phyloP scores from a whole-genome alignment of 2,888 invertebrate genomes.

The Clostera curtula region DNA sequence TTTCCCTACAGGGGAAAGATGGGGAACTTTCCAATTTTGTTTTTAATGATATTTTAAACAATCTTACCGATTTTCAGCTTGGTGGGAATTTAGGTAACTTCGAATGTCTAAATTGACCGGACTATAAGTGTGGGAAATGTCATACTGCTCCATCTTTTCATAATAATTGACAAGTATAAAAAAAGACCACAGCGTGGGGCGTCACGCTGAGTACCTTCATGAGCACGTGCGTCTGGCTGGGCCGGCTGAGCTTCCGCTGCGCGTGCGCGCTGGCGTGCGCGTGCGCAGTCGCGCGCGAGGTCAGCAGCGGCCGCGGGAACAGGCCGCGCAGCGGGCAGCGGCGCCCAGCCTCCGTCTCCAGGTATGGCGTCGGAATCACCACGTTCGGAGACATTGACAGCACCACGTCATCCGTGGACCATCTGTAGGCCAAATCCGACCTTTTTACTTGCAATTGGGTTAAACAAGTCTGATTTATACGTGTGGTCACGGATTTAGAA shows the following conservation, averaged over 20 bases:
- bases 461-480: neutral
- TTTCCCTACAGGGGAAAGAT: too few species aligned
- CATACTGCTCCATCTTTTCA: too few species aligned
- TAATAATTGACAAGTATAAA: too few species aligned
- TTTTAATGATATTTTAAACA: too few species aligned
- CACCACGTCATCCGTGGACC: constrained; percentile 67
- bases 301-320: constrained; percentile 60
- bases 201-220: constrained; percentile 15
- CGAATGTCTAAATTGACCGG: too few species aligned
- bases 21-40: too few species aligned
- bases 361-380: constrained; percentile 87
- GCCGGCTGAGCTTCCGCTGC: constrained; percentile 8
- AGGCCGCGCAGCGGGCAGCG: constrained; percentile 82
- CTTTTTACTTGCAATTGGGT: neutral
- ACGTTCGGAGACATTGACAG: constrained; percentile 90
- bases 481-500: too few species aligned
- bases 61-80: too few species aligned
- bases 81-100: too few species aligned
- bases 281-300: constrained; percentile 17
- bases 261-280: constrained; percentile 14
- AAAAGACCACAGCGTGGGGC: too few species aligned
- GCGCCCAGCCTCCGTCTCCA: constrained; percentile 89
- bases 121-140: too few species aligned
- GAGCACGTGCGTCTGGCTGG: constrained; percentile 1
- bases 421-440: constrained; percentile 65